A percentile compares a stretch with the other conserved stretches of the same genome.
phyloP scores from a whole-genome alignment of 2,888 invertebrate genomes.

The Halictus ligatus region DNA sequence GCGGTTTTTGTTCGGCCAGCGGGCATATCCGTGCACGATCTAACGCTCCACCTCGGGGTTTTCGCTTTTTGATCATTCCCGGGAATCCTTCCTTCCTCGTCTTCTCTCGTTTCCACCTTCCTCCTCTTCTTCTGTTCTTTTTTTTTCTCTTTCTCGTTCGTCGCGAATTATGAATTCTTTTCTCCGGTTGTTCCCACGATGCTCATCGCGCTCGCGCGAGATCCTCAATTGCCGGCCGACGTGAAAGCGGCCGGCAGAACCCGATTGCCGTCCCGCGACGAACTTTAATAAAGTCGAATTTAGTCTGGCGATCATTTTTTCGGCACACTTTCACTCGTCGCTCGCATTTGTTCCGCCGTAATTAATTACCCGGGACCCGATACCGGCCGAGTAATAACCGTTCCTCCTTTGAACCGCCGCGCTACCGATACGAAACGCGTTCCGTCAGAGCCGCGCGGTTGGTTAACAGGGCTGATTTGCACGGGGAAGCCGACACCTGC shows the following conservation, averaged over 20 bases:
- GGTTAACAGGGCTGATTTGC: not conserved
- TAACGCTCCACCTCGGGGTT: conserved; percentile 1
- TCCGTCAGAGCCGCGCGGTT: not conserved
- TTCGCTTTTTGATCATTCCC: conserved; percentile 12
- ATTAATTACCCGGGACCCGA: conserved; percentile 19
- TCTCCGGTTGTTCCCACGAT: conserved; percentile 24
- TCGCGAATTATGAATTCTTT: conserved; percentile 22
- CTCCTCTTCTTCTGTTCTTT: not conserved
- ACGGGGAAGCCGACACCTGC: not conserved
- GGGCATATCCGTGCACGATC: conserved; percentile 14
- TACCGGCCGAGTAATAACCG: conserved; percentile 7
- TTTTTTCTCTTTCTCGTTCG: not conserved
- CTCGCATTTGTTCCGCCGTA: conserved; percentile 38
- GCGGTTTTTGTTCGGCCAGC: not conserved
- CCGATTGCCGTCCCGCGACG: conserved; percentile 35
- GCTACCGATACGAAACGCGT: conserved; percentile 4
- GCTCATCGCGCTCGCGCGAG: not conserved
- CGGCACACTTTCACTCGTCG: conserved; percentile 45
- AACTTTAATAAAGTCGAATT: conserved; percentile 50
- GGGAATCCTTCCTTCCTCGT: not conserved
- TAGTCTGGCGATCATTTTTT: conserved; percentile 21
- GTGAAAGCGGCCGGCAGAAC: conserved; percentile 35
- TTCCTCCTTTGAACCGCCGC: conserved; percentile 13
- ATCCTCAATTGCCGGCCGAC: conserved; percentile 25
- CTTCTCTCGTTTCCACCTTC: not conserved